These are phyloP conservation scores for Cynoglossus semilaevis DNA, from an alignment of 2,113 vertebrate genomes.

Conservation along the genomic window DNA sequence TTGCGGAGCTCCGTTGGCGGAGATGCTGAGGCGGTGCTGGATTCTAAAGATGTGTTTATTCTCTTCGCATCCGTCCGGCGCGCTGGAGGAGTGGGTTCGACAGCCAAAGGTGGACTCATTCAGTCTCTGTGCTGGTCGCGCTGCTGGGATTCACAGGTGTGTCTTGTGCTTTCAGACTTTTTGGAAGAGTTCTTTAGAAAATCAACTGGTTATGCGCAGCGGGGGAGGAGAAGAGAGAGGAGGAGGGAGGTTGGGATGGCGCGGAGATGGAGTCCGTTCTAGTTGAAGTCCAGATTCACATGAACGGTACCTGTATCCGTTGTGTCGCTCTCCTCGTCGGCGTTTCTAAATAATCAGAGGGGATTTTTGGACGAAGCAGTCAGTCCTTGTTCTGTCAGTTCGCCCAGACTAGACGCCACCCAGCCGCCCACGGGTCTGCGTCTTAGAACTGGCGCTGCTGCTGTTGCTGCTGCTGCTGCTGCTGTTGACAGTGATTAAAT, in stretches of 20 bases:
- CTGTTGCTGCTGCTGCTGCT: background rate
- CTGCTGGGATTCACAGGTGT: slow-evolving; percentile 34
- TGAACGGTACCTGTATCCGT: slow-evolving; percentile 38
- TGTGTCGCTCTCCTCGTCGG: slow-evolving; percentile 46
- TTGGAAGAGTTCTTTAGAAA: slow-evolving; percentile 30
- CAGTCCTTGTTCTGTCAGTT: slow-evolving; percentile 48
- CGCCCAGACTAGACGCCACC: slow-evolving; percentile 58
- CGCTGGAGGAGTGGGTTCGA: slow-evolving; percentile 52
- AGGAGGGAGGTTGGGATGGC: background rate
- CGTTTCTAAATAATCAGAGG: slow-evolving; percentile 37
- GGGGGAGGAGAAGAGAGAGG: slow-evolving; percentile 10
- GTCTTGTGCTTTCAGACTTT: slow-evolving; percentile 55
- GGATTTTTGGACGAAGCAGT: slow-evolving; percentile 36
- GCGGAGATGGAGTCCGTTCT: slow-evolving; percentile 14
- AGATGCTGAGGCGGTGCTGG: slow-evolving; percentile 42
- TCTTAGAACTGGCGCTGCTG: slow-evolving; percentile 36
- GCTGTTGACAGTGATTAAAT: background rate
- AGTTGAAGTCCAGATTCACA: slow-evolving; percentile 41
- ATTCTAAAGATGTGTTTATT: slow-evolving; percentile 45
- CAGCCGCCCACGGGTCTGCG: slow-evolving; percentile 70
- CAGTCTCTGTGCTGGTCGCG: slow-evolving; percentile 47
- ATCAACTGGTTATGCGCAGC: slow-evolving; percentile 56
- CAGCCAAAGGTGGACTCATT: slow-evolving; percentile 58
- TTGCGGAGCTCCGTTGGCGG: slow-evolving; percentile 28
- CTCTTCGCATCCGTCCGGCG: slow-evolving; percentile 56